phyloP scores from a whole-genome alignment of 2,113 vertebrate genomes.

The Sminthopsis crassicaudata region DNA sequence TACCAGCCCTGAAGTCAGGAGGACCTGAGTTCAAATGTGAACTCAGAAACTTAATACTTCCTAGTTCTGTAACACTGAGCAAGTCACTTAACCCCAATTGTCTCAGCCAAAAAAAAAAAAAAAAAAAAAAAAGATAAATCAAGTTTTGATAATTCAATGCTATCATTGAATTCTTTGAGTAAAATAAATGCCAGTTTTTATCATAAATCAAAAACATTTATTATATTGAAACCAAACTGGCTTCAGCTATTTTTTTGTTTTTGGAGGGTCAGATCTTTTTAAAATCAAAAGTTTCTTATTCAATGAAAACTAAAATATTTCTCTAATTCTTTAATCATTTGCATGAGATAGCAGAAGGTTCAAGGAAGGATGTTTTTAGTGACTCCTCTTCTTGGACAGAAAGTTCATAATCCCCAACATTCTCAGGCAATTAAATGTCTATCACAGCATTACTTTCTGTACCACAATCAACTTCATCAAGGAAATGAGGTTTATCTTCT shows the following conservation, averaged over 20 bases:
- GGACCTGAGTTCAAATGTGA: no score
- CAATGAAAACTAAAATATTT: conserved; percentile 71
- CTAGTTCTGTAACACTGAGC: no score
- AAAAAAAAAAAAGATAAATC: conserved; percentile 51
- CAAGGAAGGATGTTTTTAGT: conserved; percentile 83
- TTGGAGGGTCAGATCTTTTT: conserved; percentile 72
- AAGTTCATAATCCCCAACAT: conserved; percentile 83
- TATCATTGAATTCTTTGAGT: conserved; percentile 78
- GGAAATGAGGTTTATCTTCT: conserved; percentile 87
- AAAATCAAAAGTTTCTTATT: conserved; percentile 57
- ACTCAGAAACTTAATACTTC: no score
- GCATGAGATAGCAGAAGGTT: conserved; percentile 67
- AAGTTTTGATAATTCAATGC: conserved; percentile 72
- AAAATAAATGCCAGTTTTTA: conserved; percentile 79
- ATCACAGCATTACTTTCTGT: conserved; percentile 84
- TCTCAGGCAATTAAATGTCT: conserved; percentile 87
- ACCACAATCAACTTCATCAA: conserved; percentile 98
- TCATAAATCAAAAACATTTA: conserved; percentile 82
- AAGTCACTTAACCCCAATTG: no score
- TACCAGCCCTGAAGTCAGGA: no score
- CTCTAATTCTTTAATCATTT: conserved; percentile 60
- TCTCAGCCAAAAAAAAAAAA: no score
- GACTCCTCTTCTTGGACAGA: conserved; percentile 87
- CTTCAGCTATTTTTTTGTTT: conserved; percentile 65
- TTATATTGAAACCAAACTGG: conserved; percentile 79